A percentile compares a stretch with the other conserved stretches of the same genome.
Conservation (phyloP, 1,140 invertebrate genomes). For the Caenorhabditis elegans region DNA sequence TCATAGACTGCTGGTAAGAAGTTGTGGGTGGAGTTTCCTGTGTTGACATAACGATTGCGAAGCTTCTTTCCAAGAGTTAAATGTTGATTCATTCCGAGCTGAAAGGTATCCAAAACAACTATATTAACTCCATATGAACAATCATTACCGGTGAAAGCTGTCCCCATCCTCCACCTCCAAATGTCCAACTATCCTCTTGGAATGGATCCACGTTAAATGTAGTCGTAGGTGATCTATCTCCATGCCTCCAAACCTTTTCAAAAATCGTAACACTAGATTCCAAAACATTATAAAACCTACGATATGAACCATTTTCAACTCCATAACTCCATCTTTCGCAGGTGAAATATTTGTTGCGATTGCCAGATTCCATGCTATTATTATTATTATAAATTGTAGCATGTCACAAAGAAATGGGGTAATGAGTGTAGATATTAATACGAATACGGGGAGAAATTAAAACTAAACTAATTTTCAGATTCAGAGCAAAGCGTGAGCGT, state of each 20-base stretch:
- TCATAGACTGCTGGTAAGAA: background rate
- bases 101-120: background rate
- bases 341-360: background rate
- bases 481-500: too few species aligned
- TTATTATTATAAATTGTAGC: background rate
- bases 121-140: background rate
- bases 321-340: background rate
- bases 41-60: background rate
- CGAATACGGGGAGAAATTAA: too few species aligned
- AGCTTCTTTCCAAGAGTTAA: background rate
- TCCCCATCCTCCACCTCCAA: conserved; percentile 41
- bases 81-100: conserved; percentile 19
- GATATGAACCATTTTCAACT: background rate
- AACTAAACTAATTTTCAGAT: too few species aligned
- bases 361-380: background rate
- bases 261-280: too few species aligned
- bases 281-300: too few species aligned
- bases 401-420: too few species aligned
- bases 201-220: conserved; percentile 32
- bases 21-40: background rate
- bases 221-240: conserved; percentile 42
- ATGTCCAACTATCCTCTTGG: conserved; percentile 39
- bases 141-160: conserved; percentile 41
- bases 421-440: too few species aligned
- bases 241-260: conserved; percentile 46